Evolutionary conservation across 2,888 invertebrate species (phyloP).

Genomic region (Sarcophaga subvicina): DNA sequence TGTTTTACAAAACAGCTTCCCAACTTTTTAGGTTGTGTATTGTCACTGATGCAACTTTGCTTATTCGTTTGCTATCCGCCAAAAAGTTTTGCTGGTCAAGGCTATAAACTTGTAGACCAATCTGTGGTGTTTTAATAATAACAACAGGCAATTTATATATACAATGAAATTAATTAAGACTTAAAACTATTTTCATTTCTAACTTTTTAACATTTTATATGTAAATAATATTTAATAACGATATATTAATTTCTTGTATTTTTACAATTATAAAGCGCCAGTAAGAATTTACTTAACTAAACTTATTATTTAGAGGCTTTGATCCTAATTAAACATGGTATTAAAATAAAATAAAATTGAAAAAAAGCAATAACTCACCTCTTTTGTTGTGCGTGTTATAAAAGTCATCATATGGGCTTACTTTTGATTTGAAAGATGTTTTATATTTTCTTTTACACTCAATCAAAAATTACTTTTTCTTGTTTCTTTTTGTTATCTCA

Average conservation of each 20-base stretch:
- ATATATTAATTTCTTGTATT: slow-evolving; percentile 20
- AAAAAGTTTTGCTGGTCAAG: slow-evolving; percentile 79
- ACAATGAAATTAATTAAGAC: slow-evolving; percentile 22
- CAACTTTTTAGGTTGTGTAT: slow-evolving; percentile 89
- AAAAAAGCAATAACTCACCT: slow-evolving; percentile 25
- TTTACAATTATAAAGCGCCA: background rate
- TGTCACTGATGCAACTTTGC: slow-evolving; percentile 87
- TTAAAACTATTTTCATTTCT: slow-evolving; percentile 18
- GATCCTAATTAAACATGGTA: slow-evolving; percentile 19
- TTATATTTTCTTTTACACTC: background rate
- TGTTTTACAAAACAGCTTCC: slow-evolving; percentile 84
- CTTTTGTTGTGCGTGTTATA: background rate
- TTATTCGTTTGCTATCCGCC: slow-evolving; percentile 89
- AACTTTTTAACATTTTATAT: slow-evolving; percentile 28
- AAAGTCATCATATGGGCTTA: background rate
- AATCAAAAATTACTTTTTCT: background rate
- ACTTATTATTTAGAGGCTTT: slow-evolving; percentile 29
- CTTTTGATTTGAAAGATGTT: background rate
- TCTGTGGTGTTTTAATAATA: slow-evolving; percentile 71
- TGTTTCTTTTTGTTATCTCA: slow-evolving; percentile 15
- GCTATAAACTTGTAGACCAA: slow-evolving; percentile 79
- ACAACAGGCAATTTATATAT: slow-evolving; percentile 16
- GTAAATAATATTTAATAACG: background rate
- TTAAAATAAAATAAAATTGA: slow-evolving; percentile 10
- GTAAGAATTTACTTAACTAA: slow-evolving; percentile 29